Base-by-base conservation (phyloP, 1,140 invertebrate genomes). In the Aphidius gifuensis region DNA sequence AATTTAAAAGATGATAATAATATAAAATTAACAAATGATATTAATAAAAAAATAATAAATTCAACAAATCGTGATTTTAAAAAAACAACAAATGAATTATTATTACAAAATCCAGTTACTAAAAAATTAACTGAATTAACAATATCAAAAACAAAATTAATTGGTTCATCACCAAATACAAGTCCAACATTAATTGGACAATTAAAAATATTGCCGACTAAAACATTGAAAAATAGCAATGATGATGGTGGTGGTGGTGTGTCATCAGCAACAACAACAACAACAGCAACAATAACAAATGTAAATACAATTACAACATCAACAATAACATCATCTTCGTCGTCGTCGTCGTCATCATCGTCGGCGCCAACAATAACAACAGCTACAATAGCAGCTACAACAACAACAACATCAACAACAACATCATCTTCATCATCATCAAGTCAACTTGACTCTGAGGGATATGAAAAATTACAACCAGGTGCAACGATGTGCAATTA, bases 401-500 rank as follows among this genome's bases (percentile, higher is more conserved):
- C 40, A 3, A 6, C 23, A 32, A 32, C 23, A 32, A 3, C 23
- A 32, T 3, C 23, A 32, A 32, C 23, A 32, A 3, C 23, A 32
- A 3, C 4, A 32, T 32, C 23, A 32, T 32, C 66, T 74, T 84
- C 67, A 62, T 74, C 60, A 40, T 74, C 69, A 9, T 68, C 71
- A 0, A 74, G 69, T 70, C 71, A 71, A 0, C 58, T 75, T 8
- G 73, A 76, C 47, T 71, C 68, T 32, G 72, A 72, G 39, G 76
- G 71, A 3, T 77, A 76, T 53, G 79, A 79, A 42, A 79, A 80
- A 43, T 60, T 76, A 8, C 75, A 77, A 40, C 71, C 75, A 9
- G 75, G 68, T 42, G 72, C 71, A 5, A 69, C 74, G 32, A 75
- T 83, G 59, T 70, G 88, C 45, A 84, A 88, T 70, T 89, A 89